Evolutionary conservation across 2,888 invertebrate genomes (phyloP), one percentile per base, ranked within the genome.

Genomic region (Microctonus aethiopoides): DNA sequence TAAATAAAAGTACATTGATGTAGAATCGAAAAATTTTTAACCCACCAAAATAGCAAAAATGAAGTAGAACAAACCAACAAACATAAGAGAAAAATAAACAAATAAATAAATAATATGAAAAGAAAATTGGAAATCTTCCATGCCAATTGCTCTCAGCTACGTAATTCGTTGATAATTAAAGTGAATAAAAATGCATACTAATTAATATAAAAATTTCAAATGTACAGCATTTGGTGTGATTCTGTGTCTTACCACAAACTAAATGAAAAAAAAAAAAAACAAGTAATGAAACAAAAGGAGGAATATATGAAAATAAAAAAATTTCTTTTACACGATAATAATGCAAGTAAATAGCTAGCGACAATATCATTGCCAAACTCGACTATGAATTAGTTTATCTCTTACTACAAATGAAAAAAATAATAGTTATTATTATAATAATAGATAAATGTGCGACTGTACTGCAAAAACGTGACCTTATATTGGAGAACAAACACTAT

Each of bases 361-460:
- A 86, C 84, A 85, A 86, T 86, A 86, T 82, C 82, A 86, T 84
- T 86, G 86, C 86, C 86, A 86, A 86, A 86, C 80, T 85, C 75
- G 75, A 80, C 82, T 80, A 82, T 80, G 79, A 79, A 81, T 81
- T 83, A 82, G 79, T 81, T 80, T 78, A 83, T 63, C 77, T 82
- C 80, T 79, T 29, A 7, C 7, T 74, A 70, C 63, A 60, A 24
- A n/a, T 41, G 20, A 61, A 67, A 32, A 59, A 32, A 63, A 62
- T 32, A 57, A 51, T 51, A 63, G n/a, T 60, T 52, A 51, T 62
- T 54, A 60, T 20, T 56, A 56, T 56, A 56, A 60, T 51, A 13
- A 51, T 54, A 51, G 29, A 51, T 4, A 29, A 29, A 29, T 29
- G 29, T 29, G 29, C n/a, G n/a, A n/a, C n/a, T 36, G 26, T 54